Evolutionary conservation across 2,888 invertebrate species (phyloP), one percentile per base, ranked within the genome.

Genomic region (Tenthredo livida): DNA sequence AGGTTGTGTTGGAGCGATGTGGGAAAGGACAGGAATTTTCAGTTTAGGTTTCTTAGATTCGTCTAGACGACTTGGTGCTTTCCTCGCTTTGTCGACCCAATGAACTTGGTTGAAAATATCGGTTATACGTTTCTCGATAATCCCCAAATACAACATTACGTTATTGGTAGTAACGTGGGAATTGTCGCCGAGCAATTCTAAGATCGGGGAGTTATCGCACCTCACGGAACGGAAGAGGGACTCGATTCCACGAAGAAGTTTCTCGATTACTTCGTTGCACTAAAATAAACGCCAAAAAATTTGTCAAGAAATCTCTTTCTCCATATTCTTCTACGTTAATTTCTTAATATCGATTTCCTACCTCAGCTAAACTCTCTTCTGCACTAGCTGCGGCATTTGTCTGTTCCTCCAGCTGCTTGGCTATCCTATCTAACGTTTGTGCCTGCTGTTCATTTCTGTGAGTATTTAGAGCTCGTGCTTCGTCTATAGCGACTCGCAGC

Each of bases 121-220:
- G 50, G 95, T 94, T 21, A 96, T 96, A 85, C 96, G 95, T 91
- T 96, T 96, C 91, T 98, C 98, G 87, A 98, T 95, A 67, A 97
- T 96, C 88, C 97, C 97, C 89, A 98, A 95, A 92, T 97, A 97
- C 17, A 98, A 95, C 85, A 97, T 95, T 0, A 97, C 97, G 93
- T 98, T 98, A 89, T 96, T 95, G 83, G 95, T 94, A 85, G 96
- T 96, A 65, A 98, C 96, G 29, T 95, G 95, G n/a, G 96, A 95
- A 84, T 96, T 96, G 33, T 96, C 95, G 72, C 97, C 97, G 5
- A 97, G 93, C 15, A 97, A 94, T 89, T 95, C 95, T 33, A 97
- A 93, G 15, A 97, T 94, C 0, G 97, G 96, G 17, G 97, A 95
- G 77, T 96, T 96, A 88, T 96, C 96, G 92, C 97, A 97, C 65